A percentile compares a stretch with the other conserved stretches of the same genome.
Evolutionary conservation across 2,888 invertebrate species (phyloP).

Genomic region (Chymomyza procnemis): DNA sequence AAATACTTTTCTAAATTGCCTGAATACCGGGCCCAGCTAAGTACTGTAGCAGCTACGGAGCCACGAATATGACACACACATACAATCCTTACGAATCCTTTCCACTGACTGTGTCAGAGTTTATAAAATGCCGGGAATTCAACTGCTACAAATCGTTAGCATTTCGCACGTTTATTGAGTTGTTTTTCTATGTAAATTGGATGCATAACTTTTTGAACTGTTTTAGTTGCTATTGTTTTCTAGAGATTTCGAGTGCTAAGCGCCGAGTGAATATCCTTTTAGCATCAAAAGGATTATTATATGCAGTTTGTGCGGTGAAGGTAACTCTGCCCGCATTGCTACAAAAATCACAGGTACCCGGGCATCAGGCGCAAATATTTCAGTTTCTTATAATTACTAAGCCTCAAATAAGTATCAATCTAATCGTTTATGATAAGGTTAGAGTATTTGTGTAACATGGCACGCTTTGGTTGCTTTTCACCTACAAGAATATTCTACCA

Average conservation of each 20-base stretch:
- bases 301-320: constrained; percentile 49
- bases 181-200: constrained; percentile 72
- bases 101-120: background rate
- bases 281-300: constrained; percentile 63
- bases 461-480: constrained; percentile 18
- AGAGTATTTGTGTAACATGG: background rate
- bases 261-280: constrained; percentile 40
- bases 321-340: background rate
- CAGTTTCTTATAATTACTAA: too few relatives aligned
- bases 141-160: constrained; percentile 72
- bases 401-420: too few relatives aligned
- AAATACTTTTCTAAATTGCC: constrained; percentile 71
- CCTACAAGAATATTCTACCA: background rate
- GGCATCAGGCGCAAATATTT: too few relatives aligned
- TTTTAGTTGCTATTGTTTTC: constrained; percentile 21
- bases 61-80: constrained; percentile 43
- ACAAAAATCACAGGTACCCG: too few relatives aligned
- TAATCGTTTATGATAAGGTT: background rate
- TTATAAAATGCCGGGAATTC: constrained; percentile 34
- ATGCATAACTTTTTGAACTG: constrained; percentile 58
- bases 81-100: background rate
- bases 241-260: constrained; percentile 10
- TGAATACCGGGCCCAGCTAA: constrained; percentile 31
- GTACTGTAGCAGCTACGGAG: constrained; percentile 7
- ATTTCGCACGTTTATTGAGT: constrained; percentile 74